Evolutionary conservation across 2,888 invertebrate genomes (phyloP).

Genomic region (Emmelina monodactyla): DNA sequence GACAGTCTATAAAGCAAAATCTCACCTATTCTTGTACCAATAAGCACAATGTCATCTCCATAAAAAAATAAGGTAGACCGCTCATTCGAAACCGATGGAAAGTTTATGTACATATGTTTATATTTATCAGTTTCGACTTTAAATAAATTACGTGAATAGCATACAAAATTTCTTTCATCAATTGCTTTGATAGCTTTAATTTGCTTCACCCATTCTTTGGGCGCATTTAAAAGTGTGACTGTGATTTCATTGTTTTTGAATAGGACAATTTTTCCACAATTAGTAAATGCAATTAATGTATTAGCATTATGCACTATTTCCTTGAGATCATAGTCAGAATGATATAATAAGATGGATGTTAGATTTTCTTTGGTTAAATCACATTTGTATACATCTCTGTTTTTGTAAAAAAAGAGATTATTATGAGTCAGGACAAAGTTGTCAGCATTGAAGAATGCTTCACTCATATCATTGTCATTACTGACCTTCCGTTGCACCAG

Average conservation of each 20-base stretch:
- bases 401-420: conserved; percentile 30
- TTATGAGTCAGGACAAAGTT: conserved; percentile 32
- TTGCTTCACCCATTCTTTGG: conserved; percentile 40
- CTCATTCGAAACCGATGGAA: conserved; percentile 39
- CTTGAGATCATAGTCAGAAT: conserved; percentile 37
- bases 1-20: conserved; percentile 40
- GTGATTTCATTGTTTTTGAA: conserved; percentile 19
- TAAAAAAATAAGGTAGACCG: conserved; percentile 49
- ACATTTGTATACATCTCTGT: conserved; percentile 34
- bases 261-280: conserved; percentile 38
- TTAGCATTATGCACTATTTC: conserved; percentile 30
- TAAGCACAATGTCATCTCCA: conserved; percentile 32
- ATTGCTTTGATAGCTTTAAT: conserved; percentile 35
- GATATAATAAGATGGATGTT: conserved; percentile 26
- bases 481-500: conserved; percentile 33
- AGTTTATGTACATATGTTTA: conserved; percentile 42
- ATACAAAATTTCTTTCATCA: conserved; percentile 40
- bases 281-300: conserved; percentile 32
- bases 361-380: conserved; percentile 26
- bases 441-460: conserved; percentile 38
- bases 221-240: conserved; percentile 27
- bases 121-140: conserved; percentile 41
- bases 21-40: conserved; percentile 35
- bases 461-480: conserved; percentile 21
- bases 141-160: conserved; percentile 43